phyloP scores from a whole-genome alignment of 2,797 vertebrate species.

The Halcyon chelicuti region DNA sequence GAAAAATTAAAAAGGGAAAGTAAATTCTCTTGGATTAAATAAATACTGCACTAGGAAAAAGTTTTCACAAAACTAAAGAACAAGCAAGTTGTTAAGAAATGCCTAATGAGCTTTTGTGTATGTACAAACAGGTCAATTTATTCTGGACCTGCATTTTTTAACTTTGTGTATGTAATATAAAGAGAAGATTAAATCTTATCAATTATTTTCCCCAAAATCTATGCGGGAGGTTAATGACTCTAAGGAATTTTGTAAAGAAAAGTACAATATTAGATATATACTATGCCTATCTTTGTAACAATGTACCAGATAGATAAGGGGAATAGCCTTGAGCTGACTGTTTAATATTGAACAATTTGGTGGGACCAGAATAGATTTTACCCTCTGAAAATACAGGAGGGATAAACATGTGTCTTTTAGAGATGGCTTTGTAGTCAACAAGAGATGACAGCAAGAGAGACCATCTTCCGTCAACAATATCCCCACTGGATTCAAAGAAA shows the following conservation, averaged over 20 bases:
- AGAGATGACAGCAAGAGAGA: not conserved
- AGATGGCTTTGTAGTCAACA: not conserved
- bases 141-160: not conserved
- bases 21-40: not conserved
- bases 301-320: not conserved
- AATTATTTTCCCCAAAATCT: not conserved
- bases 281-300: not conserved
- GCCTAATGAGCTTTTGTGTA: not conserved
- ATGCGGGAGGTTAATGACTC: not conserved
- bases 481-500: not conserved
- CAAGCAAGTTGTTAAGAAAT: not conserved
- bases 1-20: not conserved
- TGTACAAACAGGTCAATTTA: not conserved
- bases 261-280: not conserved
- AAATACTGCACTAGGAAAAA: not conserved
- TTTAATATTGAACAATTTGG: not conserved
- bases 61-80: not conserved
- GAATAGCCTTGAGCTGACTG: not conserved
- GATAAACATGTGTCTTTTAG: not conserved
- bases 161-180: not conserved
- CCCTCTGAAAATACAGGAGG: not conserved
- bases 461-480: not conserved
- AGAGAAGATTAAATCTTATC: not conserved
- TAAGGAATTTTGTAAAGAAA: not conserved
- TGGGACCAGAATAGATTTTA: not conserved